A percentile compares a stretch with the other conserved stretches of the same genome.
phyloP scores from a whole-genome alignment of 2,888 invertebrate genomes.

The Hetaerina titia region DNA sequence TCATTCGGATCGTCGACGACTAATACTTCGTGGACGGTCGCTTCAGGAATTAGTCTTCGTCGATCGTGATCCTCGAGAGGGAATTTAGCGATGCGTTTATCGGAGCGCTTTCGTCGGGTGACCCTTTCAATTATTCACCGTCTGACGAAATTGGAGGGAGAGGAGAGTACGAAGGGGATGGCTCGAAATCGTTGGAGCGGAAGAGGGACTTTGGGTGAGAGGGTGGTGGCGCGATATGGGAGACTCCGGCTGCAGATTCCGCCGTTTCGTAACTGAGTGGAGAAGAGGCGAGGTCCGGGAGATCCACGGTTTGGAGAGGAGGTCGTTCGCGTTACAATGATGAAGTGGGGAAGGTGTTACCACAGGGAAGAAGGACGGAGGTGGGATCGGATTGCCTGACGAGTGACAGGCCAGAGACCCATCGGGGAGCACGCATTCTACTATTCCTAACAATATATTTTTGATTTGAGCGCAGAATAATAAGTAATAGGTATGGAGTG shows the following conservation, averaged over 20 bases:
- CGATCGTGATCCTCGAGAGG: too few relatives aligned
- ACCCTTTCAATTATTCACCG: not conserved
- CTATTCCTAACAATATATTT: too few relatives aligned
- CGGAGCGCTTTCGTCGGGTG: not conserved
- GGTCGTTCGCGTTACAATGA: not conserved
- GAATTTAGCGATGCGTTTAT: not conserved
- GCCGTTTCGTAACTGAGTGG: constrained; percentile 49
- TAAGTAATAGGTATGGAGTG: too few relatives aligned
- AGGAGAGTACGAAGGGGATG: not conserved
- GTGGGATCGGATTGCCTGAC: not conserved
- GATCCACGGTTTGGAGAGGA: not conserved
- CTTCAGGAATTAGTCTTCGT: not conserved
- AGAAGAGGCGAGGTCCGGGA: constrained; percentile 43
- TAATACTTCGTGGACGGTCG: not conserved
- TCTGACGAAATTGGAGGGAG: not conserved
- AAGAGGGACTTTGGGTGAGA: not conserved
- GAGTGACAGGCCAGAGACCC: too few relatives aligned
- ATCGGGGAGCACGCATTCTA: too few relatives aligned
- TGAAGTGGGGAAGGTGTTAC: not conserved
- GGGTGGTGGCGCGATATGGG: not conserved
- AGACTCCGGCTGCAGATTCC: not conserved
- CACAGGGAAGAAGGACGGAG: not conserved
- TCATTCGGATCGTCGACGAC: too few relatives aligned
- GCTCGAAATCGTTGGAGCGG: not conserved
- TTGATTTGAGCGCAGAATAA: too few relatives aligned